Percentiles rank a stretch among this genome's conserved stretches.
Evolutionary conservation across 2,797 vertebrate species (phyloP).

Genomic region (Sebastes oblongus): DNA sequence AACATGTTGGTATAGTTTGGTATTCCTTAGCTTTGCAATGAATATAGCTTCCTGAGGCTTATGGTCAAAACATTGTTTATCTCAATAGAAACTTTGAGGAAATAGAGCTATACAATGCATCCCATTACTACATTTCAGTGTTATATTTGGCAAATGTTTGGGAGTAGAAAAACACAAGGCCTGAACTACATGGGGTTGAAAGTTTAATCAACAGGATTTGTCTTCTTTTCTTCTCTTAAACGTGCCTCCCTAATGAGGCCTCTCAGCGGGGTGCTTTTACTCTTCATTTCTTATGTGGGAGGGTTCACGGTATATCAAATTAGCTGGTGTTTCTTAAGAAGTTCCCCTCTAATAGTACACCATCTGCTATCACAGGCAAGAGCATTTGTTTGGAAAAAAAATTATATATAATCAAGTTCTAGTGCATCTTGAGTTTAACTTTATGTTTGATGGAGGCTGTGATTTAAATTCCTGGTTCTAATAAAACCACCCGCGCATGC

Average conservation of each 20-base stretch:
- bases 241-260: conserved; percentile 62
- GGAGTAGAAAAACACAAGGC: conserved; percentile 28
- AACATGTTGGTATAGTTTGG: not conserved
- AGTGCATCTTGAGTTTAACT: not conserved
- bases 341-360: conserved; percentile 32
- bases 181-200: conserved; percentile 25
- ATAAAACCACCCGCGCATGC: not conserved
- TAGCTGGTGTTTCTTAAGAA: conserved; percentile 48
- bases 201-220: conserved; percentile 62
- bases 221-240: conserved; percentile 59
- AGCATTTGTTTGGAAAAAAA: conserved; percentile 1
- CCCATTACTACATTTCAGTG: not conserved
- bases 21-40: not conserved
- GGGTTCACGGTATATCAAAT: conserved; percentile 53
- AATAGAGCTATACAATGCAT: not conserved
- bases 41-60: not conserved
- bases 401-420: not conserved
- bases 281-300: conserved; percentile 62
- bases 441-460: not conserved
- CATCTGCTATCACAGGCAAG: conserved; percentile 47
- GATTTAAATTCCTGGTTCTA: not conserved
- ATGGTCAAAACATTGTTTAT: not conserved
- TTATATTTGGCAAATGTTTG: conserved; percentile 8
- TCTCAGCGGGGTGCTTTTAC: conserved; percentile 61
- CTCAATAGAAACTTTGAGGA: not conserved